Conservation (phyloP, 2,888 invertebrate species). For the Brachypalpus laphriformis region DNA sequence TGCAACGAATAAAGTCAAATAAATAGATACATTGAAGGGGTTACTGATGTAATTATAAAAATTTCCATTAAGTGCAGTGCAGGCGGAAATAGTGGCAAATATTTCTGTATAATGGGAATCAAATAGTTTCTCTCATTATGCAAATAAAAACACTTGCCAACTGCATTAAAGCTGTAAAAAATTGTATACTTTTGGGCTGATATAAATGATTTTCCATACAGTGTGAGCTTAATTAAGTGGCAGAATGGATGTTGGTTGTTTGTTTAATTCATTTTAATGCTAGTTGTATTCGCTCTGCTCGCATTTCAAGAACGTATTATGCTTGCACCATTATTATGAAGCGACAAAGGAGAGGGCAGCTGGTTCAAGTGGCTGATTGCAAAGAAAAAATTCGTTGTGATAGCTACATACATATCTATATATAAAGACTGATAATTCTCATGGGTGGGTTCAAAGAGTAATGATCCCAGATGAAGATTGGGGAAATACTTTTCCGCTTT, state of each 20-base stretch:
- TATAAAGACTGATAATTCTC: no score
- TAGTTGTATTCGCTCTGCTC: no score
- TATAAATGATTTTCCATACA: background rate
- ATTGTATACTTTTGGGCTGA: conserved; percentile 39
- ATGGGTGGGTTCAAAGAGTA: no score
- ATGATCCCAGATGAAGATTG: no score
- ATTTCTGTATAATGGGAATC: background rate
- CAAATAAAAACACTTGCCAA: background rate
- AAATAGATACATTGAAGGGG: conserved; percentile 22
- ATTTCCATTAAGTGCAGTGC: conserved; percentile 44
- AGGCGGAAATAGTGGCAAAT: conserved; percentile 37
- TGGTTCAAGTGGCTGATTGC: no score
- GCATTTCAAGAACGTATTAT: no score
- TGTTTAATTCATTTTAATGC: background rate
- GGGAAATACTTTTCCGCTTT: no score
- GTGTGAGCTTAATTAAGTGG: background rate
- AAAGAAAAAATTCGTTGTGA: no score
- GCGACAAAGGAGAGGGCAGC: no score
- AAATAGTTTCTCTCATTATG: background rate
- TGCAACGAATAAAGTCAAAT: conserved; percentile 3
- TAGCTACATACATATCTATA: no score
- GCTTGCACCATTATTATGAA: no score
- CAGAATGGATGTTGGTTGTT: background rate
- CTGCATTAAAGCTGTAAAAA: background rate
- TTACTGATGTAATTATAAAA: conserved; percentile 55